Evolutionary conservation across 1,140 invertebrate species (phyloP), one percentile per base, ranked within the genome.

Genomic region (Drosophila ambigua): DNA sequence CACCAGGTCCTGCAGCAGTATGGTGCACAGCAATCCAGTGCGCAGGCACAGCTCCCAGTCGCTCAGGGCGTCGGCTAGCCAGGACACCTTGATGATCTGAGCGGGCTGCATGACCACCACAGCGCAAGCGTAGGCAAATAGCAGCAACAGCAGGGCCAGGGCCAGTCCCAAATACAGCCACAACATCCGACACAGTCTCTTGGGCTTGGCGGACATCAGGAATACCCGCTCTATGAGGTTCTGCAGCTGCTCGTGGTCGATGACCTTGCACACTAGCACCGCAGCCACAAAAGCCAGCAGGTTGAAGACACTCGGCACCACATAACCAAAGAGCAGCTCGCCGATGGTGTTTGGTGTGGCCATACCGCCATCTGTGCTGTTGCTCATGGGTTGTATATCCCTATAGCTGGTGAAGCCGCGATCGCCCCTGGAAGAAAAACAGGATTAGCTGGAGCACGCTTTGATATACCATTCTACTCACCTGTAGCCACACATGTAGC

Each of bases 191-290:
- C 96, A 93, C 9, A 96, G 91, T 31, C 93, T 93, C 61, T 93
- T 95, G 24, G 96, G 95, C 15, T 87, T 79, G 31, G 89, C 69
- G 2, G 78, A 90, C 31, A 90, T 87, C 8, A 92, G 68, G 28
- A 91, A 91, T 75, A 97, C 96, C 77, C 96, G 94, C 92, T 98
- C 97, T 95, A 98, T 97, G n/a, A 98, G 92, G 92, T 96, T 96
- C 88, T 97, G 96, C 31, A 98, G 91, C 73, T 97, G 96, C 90
- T 98, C 97, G 88, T 97, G 97, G 91, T 97, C 96, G 49, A 96
- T 95, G 60, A 96, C 94, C 73, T 97, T 93, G 90, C 97, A 97
- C 46, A 97, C 93, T 75, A 95, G 94, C 54, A 97, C 92, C 0
- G 96, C 95, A 62, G 97, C 96, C 2, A 97, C 71, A 78, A 96